These are phyloP conservation scores for Otis tarda DNA, from an alignment of 2,113 vertebrate genomes.

Conservation along the genomic window DNA sequence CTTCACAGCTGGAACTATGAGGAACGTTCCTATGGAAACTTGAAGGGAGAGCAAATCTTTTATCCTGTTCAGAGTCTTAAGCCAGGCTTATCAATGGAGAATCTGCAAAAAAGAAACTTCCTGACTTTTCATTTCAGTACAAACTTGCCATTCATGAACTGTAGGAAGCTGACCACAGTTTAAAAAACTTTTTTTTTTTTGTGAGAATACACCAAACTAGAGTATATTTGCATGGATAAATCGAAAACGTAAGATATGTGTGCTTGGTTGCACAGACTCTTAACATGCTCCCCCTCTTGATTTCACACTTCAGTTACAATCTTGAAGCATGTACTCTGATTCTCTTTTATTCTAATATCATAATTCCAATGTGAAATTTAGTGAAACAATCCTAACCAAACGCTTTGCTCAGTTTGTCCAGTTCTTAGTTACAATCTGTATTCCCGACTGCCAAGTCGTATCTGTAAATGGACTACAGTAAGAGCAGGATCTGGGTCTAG, in stretches of 20 bases:
- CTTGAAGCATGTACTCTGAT: background rate
- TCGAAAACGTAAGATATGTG: fast-evolving
- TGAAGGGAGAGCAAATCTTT: background rate
- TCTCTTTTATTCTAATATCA: background rate
- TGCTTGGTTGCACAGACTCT: background rate
- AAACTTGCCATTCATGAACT: background rate
- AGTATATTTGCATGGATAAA: background rate
- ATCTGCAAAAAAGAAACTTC: background rate
- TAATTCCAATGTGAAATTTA: background rate
- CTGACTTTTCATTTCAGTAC: background rate
- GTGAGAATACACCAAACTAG: background rate
- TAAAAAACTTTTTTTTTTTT: background rate
- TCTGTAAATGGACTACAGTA: background rate
- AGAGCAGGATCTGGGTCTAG: background rate
- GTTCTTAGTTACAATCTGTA: background rate
- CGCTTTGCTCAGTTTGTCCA: background rate
- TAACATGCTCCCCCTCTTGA: background rate
- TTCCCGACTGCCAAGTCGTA: background rate
- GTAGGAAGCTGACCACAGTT: background rate
- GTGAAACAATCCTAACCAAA: background rate
- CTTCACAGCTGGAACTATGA: background rate
- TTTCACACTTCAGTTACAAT: background rate
- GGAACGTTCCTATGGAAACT: background rate
- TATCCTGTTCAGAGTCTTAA: background rate
- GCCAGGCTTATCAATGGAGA: background rate